Conservation (phyloP, 2,797 vertebrate genomes). For the Danio jaintianensis region DNA sequence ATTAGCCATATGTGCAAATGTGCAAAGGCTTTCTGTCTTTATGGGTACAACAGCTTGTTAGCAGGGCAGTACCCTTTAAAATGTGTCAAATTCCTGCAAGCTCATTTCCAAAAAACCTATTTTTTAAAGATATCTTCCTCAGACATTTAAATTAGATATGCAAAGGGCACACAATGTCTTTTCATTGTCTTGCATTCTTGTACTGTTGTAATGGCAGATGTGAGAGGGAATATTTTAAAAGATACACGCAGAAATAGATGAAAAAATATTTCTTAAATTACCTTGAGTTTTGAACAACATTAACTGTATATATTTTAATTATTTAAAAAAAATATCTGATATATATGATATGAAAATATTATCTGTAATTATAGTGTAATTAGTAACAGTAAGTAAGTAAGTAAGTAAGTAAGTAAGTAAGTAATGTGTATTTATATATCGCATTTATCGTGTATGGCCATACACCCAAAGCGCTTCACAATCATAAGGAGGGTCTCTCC, state of each 20-base stretch:
- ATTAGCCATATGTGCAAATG: background rate
- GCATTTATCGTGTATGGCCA: no score
- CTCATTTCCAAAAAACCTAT: background rate
- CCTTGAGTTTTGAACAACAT: background rate
- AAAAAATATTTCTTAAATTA: background rate
- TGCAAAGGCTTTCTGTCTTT: background rate
- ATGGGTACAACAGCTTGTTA: background rate
- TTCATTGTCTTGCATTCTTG: background rate
- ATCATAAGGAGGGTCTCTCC: no score
- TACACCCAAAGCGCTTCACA: no score
- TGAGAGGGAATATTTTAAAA: conserved; percentile 19
- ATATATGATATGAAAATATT: no score
- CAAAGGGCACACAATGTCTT: conserved; percentile 18
- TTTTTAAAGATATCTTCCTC: background rate
- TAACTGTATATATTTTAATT: no score
- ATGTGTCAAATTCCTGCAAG: conserved; percentile 4
- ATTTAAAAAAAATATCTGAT: no score
- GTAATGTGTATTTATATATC: no score
- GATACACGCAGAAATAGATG: background rate
- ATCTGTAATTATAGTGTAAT: no score
- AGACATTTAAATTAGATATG: conserved; percentile 16
- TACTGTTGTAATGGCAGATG: background rate
- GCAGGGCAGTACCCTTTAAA: background rate
- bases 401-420: no score
- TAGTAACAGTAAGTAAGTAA: no score